Evolutionary conservation across 1,140 invertebrate genomes (phyloP), one percentile per base, ranked within the genome.

Genomic region (Danaus plexippus): DNA sequence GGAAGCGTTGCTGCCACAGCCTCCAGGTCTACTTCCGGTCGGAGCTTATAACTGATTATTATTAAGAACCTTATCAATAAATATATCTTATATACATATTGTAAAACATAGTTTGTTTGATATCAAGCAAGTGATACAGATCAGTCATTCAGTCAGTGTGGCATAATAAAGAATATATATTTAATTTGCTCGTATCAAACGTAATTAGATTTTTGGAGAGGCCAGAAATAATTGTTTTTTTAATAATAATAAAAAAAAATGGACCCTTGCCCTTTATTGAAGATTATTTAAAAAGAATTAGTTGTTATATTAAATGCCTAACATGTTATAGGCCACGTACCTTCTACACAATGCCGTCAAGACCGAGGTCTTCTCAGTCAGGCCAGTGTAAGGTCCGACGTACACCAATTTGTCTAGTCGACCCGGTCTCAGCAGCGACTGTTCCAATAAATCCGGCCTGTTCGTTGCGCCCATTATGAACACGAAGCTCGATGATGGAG

Each of bases 391-490:
- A 5, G 96, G 92, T 0, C 96, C 96, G 10, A 99, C 93, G 75
- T 97, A 98, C n/a, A 98, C 88, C 44, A 97, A 87, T 75, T 97
- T 98, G 83, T 98, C 97, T 79, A 98, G 95, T 61, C 96, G 91
- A 48, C 98, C 98, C 9, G 97, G 98, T 52, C 97, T 87, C 5
- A 99, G 88, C 0, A 99, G 84, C 2, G 97, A 97, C 9, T 96
- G 94, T 80, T 99, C 98, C 51, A 99, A 91, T 5, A 99, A 88
- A 88, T 99, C 98, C 0, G 96, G 96, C 57, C 98, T 89, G 86
- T 99, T 99, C n/a, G 98, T 99, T 1, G 97, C 97, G n/a, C 94
- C 97, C 77, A 97, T 90, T 51, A 96, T 90, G 74, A 95, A 95
- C n/a, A 95, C 91, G 32, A 89, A 88, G 53, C 77, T 85, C 43